Percentiles rank a stretch among this genome's conserved stretches.
Evolutionary conservation across 92 coral and sea anemone genomes (phyloP).

Genomic region (Micromussa lordhowensis): DNA sequence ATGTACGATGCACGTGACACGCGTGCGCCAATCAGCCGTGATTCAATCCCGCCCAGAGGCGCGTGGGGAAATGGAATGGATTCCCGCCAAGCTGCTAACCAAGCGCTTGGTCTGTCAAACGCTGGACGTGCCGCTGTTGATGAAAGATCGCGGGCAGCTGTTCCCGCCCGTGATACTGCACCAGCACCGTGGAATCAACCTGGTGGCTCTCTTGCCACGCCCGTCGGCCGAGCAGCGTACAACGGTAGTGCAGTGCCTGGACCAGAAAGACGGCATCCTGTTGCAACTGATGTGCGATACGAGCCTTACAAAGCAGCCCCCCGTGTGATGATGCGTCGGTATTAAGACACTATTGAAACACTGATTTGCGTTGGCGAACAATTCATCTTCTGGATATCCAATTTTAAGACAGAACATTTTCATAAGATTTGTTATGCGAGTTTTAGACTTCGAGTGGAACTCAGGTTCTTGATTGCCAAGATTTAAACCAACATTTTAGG

Average conservation of each 20-base stretch:
- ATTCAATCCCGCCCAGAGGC: slow-evolving; percentile 77
- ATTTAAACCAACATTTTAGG: background rate
- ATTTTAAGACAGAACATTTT: background rate
- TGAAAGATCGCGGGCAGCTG: slow-evolving; percentile 80
- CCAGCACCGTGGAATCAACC: slow-evolving; percentile 78
- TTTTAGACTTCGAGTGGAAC: background rate
- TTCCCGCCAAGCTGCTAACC: slow-evolving; percentile 65
- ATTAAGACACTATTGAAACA: slow-evolving; percentile 31
- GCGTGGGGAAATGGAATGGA: slow-evolving; percentile 80
- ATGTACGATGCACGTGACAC: slow-evolving; percentile 82
- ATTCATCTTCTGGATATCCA: background rate
- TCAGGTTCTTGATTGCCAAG: background rate
- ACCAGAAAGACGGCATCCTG: slow-evolving; percentile 84
- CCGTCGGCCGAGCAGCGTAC: slow-evolving; percentile 59
- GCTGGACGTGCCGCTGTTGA: slow-evolving; percentile 71
- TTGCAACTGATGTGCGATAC: slow-evolving; percentile 78
- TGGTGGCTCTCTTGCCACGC: slow-evolving; percentile 58
- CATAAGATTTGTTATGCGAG: background rate
- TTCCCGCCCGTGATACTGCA: slow-evolving; percentile 67
- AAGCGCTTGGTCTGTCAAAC: slow-evolving; percentile 59
- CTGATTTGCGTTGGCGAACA: background rate
- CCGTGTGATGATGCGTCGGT: slow-evolving; percentile 77
- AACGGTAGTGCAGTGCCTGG: slow-evolving; percentile 68
- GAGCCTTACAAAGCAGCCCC: slow-evolving; percentile 92
- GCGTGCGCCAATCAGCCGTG: slow-evolving; percentile 80